Conservation (phyloP, 2,113 vertebrate species). For the Chloebia gouldiae region DNA sequence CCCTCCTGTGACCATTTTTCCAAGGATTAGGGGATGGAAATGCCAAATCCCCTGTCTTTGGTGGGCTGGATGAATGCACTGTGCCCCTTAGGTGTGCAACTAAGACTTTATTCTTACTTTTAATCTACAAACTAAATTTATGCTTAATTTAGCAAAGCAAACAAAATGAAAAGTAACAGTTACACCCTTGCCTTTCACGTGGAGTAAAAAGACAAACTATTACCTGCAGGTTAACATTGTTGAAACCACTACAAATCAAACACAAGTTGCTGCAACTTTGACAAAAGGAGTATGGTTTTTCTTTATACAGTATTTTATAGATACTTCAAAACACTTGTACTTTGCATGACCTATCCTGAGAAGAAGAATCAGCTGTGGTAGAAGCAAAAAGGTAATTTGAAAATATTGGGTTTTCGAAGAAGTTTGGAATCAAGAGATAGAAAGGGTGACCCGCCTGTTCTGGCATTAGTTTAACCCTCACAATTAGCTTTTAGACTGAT, state of each 20-base stretch:
- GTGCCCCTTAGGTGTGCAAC: fast-evolving
- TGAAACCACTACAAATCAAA: background rate
- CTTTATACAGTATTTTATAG: background rate
- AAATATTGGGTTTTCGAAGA: background rate
- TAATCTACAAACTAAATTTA: background rate
- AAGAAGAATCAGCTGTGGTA: background rate
- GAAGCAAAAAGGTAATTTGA: background rate
- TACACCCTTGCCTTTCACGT: background rate
- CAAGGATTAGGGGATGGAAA: background rate
- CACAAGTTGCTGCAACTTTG: background rate
- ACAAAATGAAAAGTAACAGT: background rate
- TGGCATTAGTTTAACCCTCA: background rate
- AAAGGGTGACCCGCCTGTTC: fast-evolving
- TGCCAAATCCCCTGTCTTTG: background rate
- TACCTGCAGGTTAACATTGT: background rate
- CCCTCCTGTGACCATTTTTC: background rate
- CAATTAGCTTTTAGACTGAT: background rate
- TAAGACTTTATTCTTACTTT: background rate
- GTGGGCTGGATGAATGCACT: background rate
- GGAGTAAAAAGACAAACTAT: background rate
- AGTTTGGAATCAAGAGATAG: background rate
- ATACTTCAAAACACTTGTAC: background rate
- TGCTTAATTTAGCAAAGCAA: background rate
- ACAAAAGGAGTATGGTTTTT: background rate
- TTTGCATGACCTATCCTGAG: background rate